These are phyloP conservation scores for Indri indri DNA, from an alignment of 2,113 vertebrate species.

Conservation along the genomic window DNA sequence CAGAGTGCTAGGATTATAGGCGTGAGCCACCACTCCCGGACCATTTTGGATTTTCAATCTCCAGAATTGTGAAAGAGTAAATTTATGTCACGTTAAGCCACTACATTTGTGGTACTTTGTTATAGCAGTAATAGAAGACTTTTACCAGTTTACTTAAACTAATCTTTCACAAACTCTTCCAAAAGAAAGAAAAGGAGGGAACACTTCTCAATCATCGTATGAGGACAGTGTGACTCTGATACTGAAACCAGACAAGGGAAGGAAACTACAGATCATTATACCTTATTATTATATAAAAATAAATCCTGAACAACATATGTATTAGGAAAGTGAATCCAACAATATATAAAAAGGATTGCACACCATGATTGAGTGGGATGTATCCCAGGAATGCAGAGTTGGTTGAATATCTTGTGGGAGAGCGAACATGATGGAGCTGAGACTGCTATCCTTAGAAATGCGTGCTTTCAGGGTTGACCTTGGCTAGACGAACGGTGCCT, in stretches of 20 bases:
- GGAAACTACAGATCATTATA: not conserved
- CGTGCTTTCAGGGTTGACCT: not conserved
- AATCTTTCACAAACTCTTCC: conserved; percentile 3
- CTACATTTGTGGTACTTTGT: not conserved
- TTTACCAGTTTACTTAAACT: not conserved
- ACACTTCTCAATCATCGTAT: not conserved
- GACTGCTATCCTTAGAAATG: not conserved
- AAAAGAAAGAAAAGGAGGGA: not conserved
- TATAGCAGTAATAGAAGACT: not conserved
- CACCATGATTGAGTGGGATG: not conserved
- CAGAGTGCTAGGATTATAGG: too few species aligned
- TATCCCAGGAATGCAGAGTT: not conserved
- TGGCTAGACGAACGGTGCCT: not conserved
- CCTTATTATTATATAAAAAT: not conserved
- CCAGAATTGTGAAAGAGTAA: not conserved
- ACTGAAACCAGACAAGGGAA: not conserved
- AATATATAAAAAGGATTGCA: not conserved
- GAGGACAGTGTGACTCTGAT: not conserved
- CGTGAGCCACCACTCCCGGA: too few species aligned
- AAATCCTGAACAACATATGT: not conserved
- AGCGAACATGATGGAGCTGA: not conserved
- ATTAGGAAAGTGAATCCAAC: not conserved
- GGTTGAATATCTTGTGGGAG: not conserved
- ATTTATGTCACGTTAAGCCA: not conserved
- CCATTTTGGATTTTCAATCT: not conserved